Percentiles rank a stretch among this genome's conserved stretches.
phyloP scores from a whole-genome alignment of 1,140 invertebrate genomes.

The Trypoxylus dichotomus region DNA sequence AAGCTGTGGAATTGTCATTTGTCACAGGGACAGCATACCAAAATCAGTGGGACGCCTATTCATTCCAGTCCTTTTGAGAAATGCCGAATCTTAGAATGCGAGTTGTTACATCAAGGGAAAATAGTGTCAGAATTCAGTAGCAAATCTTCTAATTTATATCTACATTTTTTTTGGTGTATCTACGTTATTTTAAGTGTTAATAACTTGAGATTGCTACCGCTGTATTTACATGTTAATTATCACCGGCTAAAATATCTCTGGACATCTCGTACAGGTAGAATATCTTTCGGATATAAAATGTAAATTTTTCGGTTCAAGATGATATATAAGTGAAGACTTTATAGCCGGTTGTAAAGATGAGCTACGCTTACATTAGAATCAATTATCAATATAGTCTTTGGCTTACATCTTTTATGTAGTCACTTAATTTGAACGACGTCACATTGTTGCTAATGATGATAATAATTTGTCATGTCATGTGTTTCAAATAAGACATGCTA shows the following conservation, averaged over 20 bases:
- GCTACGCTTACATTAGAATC: neutral
- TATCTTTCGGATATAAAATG: neutral
- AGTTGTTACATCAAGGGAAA: neutral
- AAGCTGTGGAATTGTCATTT: neutral
- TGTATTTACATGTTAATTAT: neutral
- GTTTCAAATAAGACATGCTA: neutral
- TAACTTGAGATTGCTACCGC: neutral
- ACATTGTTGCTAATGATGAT: neutral
- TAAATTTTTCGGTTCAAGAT: neutral
- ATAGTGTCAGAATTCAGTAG: neutral
- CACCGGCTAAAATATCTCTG: neutral
- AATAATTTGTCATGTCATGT: neutral
- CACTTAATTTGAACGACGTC: neutral
- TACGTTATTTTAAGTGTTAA: neutral
- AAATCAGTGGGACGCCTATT: neutral
- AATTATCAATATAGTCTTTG: neutral
- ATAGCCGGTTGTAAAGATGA: neutral
- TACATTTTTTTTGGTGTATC: neutral
- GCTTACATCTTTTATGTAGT: neutral
- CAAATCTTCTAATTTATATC: neutral
- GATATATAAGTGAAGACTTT: neutral
- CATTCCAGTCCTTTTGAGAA: neutral
- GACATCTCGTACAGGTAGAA: neutral
- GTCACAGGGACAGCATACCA: conserved; percentile 10
- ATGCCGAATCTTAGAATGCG: neutral